Base-by-base conservation (phyloP, 1,140 invertebrate genomes). In the Aphelenchoides fujianensis region DNA sequence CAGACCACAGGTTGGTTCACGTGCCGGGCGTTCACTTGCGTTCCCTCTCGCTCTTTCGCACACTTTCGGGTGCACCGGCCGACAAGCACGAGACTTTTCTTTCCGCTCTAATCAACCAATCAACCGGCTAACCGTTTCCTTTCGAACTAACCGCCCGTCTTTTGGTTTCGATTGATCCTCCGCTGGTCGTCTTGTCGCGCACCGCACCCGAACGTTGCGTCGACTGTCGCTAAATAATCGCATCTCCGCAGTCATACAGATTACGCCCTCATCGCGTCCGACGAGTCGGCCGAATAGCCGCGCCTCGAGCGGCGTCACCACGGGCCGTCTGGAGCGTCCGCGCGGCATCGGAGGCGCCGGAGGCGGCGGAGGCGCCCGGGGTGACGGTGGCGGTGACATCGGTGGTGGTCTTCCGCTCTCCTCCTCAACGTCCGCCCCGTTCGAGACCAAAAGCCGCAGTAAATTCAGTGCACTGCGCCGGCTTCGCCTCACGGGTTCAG, bases 211-310 rank as follows among this genome's bases (percentile, higher is more conserved):
- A n/a, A n/a, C n/a, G n/a, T n/a, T n/a, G n/a, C n/a, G n/a, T n/a
- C n/a, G n/a, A n/a, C n/a, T n/a, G n/a, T n/a, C n/a, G n/a, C n/a
- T n/a, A n/a, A 53, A 69, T 52, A n/a, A 61, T 34, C 57, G 3
- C 32, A 48, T 48, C 23, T 2, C 34, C n/a, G n/a, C 71, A 69
- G 71, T 73, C 7, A 73, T 73, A 19, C 71, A 74, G 23, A 73
- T 73, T n/a, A 73, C 72, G 12, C 73, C 73, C 19, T 75, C 72
- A 34, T 53, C 35, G 19, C 30, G 72, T 0, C 72, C 72, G 19
- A 48, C 23, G n/a, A 61, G 59, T 61, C 59, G 59, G 2, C 36
- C 59, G 16, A 61, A 2, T 31, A 34, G n/a, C 16, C 31, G 28
- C 16, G 36, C n/a, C 16, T 61, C 59, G 16, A 61, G 2, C 27